phyloP scores from a whole-genome alignment of 1,140 invertebrate genomes.

The Formica selysi region DNA sequence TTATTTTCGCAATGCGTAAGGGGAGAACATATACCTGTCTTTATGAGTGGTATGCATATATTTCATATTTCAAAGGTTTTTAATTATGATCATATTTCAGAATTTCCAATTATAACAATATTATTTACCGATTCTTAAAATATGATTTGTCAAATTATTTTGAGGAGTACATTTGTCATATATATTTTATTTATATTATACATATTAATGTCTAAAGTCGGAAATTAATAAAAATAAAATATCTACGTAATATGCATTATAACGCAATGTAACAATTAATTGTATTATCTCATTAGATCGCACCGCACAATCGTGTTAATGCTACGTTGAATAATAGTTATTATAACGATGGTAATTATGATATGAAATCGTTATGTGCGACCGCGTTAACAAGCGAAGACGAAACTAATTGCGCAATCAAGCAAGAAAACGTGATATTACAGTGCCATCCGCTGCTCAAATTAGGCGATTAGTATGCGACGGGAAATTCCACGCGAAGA shows the following conservation, averaged over 20 bases:
- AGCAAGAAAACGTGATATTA: conserved; percentile 44
- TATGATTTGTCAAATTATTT: neutral
- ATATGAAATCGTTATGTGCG: conserved; percentile 39
- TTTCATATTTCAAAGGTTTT: neutral
- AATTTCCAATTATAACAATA: neutral
- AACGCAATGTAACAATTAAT: neutral
- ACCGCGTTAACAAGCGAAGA: conserved; percentile 51
- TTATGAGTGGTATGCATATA: neutral
- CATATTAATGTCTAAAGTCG: neutral
- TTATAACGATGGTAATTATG: conserved; percentile 40
- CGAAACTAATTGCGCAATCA: conserved; percentile 54
- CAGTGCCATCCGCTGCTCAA: conserved; percentile 21
- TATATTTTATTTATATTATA: no score
- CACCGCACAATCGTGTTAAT: neutral
- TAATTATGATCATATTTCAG: neutral
- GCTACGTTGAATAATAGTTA: conserved; percentile 19
- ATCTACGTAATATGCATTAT: neutral
- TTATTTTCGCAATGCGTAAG: neutral
- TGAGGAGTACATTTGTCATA: no score
- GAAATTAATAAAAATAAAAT: conserved; percentile 12
- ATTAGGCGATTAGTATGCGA: conserved; percentile 50
- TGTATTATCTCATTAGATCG: neutral
- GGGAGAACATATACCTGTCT: neutral
- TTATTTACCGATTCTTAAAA: neutral
- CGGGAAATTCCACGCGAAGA: conserved; percentile 9